Conservation (phyloP, 2,113 vertebrate genomes). For the Sinocyclocheilus rhinocerous region DNA sequence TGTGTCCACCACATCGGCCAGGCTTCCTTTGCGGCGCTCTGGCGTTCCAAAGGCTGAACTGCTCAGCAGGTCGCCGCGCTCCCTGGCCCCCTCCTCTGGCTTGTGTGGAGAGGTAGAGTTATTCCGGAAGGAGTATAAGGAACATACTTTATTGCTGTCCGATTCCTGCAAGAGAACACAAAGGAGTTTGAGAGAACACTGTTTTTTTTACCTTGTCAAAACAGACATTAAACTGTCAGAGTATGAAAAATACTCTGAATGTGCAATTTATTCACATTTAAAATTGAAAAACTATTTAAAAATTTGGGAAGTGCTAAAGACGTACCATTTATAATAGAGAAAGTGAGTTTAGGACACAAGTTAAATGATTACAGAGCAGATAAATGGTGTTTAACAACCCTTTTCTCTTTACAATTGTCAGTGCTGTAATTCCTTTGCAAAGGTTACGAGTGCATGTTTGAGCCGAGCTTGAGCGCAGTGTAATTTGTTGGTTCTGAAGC, state of each 20-base stretch:
- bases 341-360: neutral
- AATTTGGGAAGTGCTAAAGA: neutral
- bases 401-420: constrained; percentile 70
- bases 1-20: constrained; percentile 97
- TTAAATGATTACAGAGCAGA: constrained; percentile 55
- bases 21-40: constrained; percentile 97
- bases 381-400: constrained; percentile 65
- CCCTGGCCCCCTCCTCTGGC: constrained; percentile 95
- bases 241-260: too few relatives aligned
- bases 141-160: constrained; percentile 99
- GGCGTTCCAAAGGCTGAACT: constrained; percentile 96
- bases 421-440: constrained; percentile 73
- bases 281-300: neutral
- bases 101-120: constrained; percentile 99
- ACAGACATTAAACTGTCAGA: neutral
- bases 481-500: constrained; percentile 75
- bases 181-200: neutral
- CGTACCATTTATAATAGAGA: neutral
- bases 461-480: constrained; percentile 71
- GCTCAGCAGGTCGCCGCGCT: constrained; percentile 92
- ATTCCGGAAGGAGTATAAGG: constrained; percentile 99
- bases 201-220: neutral
- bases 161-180: constrained; percentile 87
- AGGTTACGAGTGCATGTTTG: constrained; percentile 73
- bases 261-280: neutral